Evolutionary conservation across 2,113 vertebrate genomes (phyloP), one percentile per base, ranked within the genome.

Genomic region (Forbesichthys agassizii): DNA sequence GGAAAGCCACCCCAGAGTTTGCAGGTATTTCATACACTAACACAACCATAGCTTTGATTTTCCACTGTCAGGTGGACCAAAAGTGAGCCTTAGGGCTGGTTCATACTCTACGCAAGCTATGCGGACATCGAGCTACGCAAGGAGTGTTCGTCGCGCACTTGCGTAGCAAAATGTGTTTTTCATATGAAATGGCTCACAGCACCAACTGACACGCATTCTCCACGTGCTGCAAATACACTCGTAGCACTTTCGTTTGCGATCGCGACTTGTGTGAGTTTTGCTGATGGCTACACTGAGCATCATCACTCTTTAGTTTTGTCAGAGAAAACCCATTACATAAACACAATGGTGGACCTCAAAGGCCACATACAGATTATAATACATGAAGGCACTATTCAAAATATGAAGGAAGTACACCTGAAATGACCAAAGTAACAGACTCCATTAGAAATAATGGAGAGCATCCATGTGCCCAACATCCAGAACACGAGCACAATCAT

Each of bases 381-480:
- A 27, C 27, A 27, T 3, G 27, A 27, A 27, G 27, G 7, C 36
- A 7, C 36, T 42, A 7, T 42, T 42, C 12, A n/a, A 54, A 54
- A 54, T 54, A 7, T 16, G 6, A 51, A 42, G 36, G 36, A 42
- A 42, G 27, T 27, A 6, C 36, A 42, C 4, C 36, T 42, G 36
- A 42, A 42, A 42, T 42, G 36, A 8, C 36, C 36, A 5, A 42
- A 42, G 36, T 42, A 42, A 42, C 36, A 42, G 20, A 20, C 27
- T 42, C 36, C 36, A 42, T 64, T 42, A 42, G 36, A 42, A 42
- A 42, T 42, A 42, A 42, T 68, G 79, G 73, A 48, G 42, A 59
- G 63, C 82, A 84, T 74, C 70, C 61, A 66, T 53, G 33, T 74
- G 59, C 49, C 66, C 55, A 61, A 70, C 63, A 75, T 36, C 64